Evolutionary conservation across 2,113 vertebrate genomes (phyloP).

Genomic region (Porphyrio hochstetteri): DNA sequence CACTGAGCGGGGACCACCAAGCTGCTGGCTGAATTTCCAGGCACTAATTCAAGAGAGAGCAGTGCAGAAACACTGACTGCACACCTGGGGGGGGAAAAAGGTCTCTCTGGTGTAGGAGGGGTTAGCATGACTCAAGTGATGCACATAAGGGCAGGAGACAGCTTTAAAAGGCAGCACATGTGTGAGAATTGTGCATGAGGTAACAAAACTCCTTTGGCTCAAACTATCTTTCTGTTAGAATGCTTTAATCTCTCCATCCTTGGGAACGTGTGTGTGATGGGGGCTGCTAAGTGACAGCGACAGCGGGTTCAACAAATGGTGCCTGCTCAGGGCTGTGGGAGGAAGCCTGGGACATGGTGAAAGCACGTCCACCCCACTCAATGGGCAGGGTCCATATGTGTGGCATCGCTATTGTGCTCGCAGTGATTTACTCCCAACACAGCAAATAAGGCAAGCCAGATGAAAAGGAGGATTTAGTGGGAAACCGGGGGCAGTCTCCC

Average conservation of each 20-base stretch:
- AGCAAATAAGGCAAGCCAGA: neutral
- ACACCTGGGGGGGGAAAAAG: neutral
- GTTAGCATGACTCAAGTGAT: neutral
- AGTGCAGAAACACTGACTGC: neutral
- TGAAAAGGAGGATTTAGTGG: neutral
- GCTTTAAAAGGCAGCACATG: neutral
- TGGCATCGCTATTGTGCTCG: constrained; percentile 69
- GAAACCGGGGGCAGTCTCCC: neutral
- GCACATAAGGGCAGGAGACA: neutral
- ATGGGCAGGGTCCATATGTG: constrained; percentile 43
- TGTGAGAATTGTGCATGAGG: neutral
- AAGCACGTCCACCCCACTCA: constrained; percentile 35
- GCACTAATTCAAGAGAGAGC: neutral
- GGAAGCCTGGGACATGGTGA: constrained; percentile 63
- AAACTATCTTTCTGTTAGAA: neutral
- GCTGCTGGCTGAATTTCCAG: neutral
- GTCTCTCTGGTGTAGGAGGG: neutral
- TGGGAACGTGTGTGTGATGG: neutral
- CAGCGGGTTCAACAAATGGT: constrained; percentile 15
- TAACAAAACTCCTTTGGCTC: neutral
- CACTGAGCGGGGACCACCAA: neutral
- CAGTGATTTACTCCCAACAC: neutral
- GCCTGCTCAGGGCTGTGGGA: constrained; percentile 59
- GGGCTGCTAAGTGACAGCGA: constrained; percentile 74
- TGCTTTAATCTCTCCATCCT: neutral